A percentile compares a stretch with the other conserved stretches of the same genome.
Conservation (phyloP, 2,113 vertebrate species). For the Solenodon paradoxus region DNA sequence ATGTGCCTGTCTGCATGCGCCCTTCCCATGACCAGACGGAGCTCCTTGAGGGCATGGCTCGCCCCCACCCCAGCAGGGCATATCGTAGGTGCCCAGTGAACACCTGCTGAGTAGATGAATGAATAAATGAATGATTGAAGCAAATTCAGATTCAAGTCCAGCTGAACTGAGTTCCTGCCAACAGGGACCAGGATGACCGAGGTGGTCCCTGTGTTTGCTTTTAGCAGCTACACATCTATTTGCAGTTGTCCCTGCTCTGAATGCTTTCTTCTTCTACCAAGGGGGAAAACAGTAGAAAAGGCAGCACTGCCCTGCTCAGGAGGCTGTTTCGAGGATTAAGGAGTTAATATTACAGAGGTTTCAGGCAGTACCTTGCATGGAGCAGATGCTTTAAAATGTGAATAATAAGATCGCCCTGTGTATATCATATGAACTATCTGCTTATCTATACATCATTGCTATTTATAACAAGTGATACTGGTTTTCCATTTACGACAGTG, state of each 20-base stretch:
- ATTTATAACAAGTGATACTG: background rate
- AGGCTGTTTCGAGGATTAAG: background rate
- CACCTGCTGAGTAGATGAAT: background rate
- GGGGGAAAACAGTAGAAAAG: background rate
- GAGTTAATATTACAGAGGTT: accelerated
- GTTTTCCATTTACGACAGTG: background rate
- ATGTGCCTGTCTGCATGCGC: accelerated
- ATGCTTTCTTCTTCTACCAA: background rate
- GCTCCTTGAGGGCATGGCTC: background rate
- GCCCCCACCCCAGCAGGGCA: accelerated
- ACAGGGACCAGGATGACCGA: accelerated
- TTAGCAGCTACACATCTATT: background rate
- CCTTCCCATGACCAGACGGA: background rate
- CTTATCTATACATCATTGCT: background rate
- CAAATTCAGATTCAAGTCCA: background rate
- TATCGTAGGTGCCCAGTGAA: background rate
- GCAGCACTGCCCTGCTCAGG: accelerated
- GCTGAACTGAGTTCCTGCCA: accelerated
- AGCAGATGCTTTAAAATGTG: background rate
- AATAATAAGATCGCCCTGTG: no score
- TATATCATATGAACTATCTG: no score
- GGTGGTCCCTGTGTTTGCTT: background rate
- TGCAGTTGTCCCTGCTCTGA: background rate
- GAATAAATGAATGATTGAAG: background rate
- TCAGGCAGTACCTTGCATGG: background rate